phyloP scores from a whole-genome alignment of 23 tunicate genomes.

The Ascidia mentula region DNA sequence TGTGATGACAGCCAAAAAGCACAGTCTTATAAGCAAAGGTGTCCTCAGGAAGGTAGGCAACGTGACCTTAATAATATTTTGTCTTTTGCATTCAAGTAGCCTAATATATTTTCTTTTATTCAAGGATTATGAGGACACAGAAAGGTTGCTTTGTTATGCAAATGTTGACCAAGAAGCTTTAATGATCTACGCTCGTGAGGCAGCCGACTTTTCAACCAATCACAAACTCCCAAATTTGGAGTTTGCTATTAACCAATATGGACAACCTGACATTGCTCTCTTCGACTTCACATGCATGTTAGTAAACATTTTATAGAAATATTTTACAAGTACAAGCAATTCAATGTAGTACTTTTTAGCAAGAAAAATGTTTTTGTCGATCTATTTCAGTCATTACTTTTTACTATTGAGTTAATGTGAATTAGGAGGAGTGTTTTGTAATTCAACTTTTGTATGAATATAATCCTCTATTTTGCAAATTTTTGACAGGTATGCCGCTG shows the following conservation, averaged over 20 bases:
- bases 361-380: not conserved
- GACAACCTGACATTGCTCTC: slow-evolving; percentile 84
- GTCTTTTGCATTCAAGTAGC: not conserved
- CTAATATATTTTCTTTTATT: not conserved
- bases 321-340: too few species aligned
- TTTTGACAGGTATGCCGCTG: slow-evolving; percentile 62
- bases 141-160: slow-evolving; percentile 32
- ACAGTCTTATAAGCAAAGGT: slow-evolving; percentile 67
- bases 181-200: slow-evolving; percentile 67
- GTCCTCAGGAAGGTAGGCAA: slow-evolving; percentile 58
- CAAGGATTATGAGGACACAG: slow-evolving; percentile 65
- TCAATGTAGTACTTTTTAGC: not conserved
- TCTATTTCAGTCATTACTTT: not conserved
- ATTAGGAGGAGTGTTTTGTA: too few species aligned
- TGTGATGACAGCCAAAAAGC: slow-evolving; percentile 97
- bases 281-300: slow-evolving; percentile 98
- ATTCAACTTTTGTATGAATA: too few species aligned
- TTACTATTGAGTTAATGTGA: not conserved
- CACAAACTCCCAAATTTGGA: slow-evolving; percentile 77
- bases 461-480: too few species aligned
- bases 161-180: slow-evolving; percentile 78
- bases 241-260: slow-evolving; percentile 85
- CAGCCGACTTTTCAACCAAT: slow-evolving; percentile 89
- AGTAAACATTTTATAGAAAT: slow-evolving; percentile 15
- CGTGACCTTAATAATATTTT: not conserved